These are phyloP conservation scores for Palythoa caribaeorum DNA, from an alignment of 92 coral and sea anemone species.

Conservation along the genomic window DNA sequence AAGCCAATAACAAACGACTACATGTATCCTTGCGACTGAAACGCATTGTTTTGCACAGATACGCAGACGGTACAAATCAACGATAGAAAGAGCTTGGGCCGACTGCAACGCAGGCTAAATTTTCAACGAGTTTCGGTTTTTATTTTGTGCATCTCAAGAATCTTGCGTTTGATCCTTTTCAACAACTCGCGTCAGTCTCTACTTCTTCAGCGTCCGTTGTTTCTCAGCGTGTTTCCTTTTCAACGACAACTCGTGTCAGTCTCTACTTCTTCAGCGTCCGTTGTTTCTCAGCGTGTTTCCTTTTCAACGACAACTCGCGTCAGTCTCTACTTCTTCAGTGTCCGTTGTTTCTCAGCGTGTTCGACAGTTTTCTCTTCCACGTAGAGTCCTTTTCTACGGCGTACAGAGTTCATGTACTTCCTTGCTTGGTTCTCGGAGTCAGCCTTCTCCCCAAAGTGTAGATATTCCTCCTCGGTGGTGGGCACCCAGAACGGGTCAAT, in stretches of 20 bases:
- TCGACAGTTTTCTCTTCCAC: conserved; percentile 98
- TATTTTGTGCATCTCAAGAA: too few species aligned
- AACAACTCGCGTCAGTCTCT: not conserved
- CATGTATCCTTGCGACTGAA: too few species aligned
- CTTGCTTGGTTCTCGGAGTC: conserved; percentile 98
- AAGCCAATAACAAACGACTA: too few species aligned
- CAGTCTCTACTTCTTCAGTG: conserved; percentile 81
- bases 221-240: conserved; percentile 94
- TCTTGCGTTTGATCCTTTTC: too few species aligned
- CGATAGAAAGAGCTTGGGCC: too few species aligned
- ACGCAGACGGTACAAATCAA: too few species aligned
- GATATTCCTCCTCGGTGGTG: conserved; percentile 96
- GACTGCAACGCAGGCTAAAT: too few species aligned
- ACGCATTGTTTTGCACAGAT: too few species aligned
- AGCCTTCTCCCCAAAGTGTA: conserved; percentile 98
- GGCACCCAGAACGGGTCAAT: conserved; percentile 99
- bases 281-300: conserved; percentile 98
- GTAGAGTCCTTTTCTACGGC: conserved; percentile 94
- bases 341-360: conserved; percentile 97
- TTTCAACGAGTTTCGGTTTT: too few species aligned
- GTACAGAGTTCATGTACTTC: conserved; percentile 97
- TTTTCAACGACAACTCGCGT: too few species aligned
- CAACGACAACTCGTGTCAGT: not conserved
- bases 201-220: conserved; percentile 95
- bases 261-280: conserved; percentile 88